Conservation (phyloP, 30 jellyfish, hydroid and myxozoan species). For the Pelagia noctiluca region DNA sequence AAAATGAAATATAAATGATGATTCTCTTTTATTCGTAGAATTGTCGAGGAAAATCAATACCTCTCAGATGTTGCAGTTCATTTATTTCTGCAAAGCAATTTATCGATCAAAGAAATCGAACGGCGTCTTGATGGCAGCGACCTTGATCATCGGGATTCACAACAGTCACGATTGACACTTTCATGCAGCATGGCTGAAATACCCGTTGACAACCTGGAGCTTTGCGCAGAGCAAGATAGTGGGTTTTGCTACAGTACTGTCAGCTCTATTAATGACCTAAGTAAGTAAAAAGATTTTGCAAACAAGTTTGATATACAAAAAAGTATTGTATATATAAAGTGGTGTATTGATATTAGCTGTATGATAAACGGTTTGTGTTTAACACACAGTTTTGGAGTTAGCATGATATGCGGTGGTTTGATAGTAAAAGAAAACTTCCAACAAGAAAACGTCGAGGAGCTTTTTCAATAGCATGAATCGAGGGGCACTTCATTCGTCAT, state of each 20-base stretch:
- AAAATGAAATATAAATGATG: too few relatives aligned
- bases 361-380: not conserved
- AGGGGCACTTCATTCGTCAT: too few relatives aligned
- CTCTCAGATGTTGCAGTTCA: slow-evolving; percentile 95
- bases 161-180: slow-evolving; percentile 79
- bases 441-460: too few relatives aligned
- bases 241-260: slow-evolving; percentile 98
- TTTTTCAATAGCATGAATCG: too few relatives aligned
- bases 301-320: not conserved
- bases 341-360: not conserved
- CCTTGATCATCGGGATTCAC: slow-evolving; percentile 79
- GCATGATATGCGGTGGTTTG: too few relatives aligned
- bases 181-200: slow-evolving; percentile 84
- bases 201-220: slow-evolving; percentile 56
- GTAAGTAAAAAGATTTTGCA: too few relatives aligned
- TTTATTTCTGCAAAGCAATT: slow-evolving; percentile 86
- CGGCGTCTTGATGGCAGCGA: slow-evolving; percentile 87
- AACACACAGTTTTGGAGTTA: not conserved
- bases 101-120: slow-evolving; percentile 82
- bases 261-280: slow-evolving; percentile 87
- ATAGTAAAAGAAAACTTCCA: too few relatives aligned
- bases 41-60: slow-evolving; percentile 82
- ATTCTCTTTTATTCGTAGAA: too few relatives aligned
- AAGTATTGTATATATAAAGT: not conserved
- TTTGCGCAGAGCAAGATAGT: slow-evolving; percentile 81